Evolutionary conservation across 2,797 vertebrate genomes (phyloP), one percentile per base, ranked within the genome.

Genomic region (Hipposideros larvatus): DNA sequence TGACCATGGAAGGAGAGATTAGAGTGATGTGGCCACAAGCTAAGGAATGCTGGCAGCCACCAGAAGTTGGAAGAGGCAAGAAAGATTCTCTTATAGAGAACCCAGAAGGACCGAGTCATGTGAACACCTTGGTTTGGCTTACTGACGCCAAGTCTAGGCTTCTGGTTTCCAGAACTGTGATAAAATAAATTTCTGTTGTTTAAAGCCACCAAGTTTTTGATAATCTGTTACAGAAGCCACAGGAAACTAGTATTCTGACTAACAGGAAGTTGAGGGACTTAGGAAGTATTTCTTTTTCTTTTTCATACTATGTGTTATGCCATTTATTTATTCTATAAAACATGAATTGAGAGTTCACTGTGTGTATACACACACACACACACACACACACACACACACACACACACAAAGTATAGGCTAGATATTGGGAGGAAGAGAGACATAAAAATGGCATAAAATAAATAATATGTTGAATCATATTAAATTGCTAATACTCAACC

Each of bases 281-380:
- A 5, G 78, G 14, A 11, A n/a, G 19, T 41, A 48, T 37, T 89
- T 83, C 24, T 73, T 46, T 24, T 28, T 37, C 48, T 46, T 87
- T 83, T 41, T 57, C 11, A 21, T 68, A 26, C 28, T n/a, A 51
- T 15, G 37, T n/a, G 4, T 61, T 70, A 59, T 83, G 21, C 19
- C n/a, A 84, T 28, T 84, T 84, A n/a, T 21, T 53, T 75, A 61
- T 51, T 77, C n/a, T 61, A 34, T 70, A 22, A 84, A 79, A 61
- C 0, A 1, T 1, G 28, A 66, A 51, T 68, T 84, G n/a, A 77
- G 87, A 77, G 43, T 51, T 31, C 9, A 61, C 15, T 26, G 5
- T 53, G 41, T n/a, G 31, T 15, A 37, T 37, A 37, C 37, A 37
- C 37, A 37, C 37, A 57, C 0, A 57, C 8, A 13, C 16, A 48